Evolutionary conservation across 2,888 invertebrate genomes (phyloP), one percentile per base, ranked within the genome.

Genomic region (Apocheima hispidaria): DNA sequence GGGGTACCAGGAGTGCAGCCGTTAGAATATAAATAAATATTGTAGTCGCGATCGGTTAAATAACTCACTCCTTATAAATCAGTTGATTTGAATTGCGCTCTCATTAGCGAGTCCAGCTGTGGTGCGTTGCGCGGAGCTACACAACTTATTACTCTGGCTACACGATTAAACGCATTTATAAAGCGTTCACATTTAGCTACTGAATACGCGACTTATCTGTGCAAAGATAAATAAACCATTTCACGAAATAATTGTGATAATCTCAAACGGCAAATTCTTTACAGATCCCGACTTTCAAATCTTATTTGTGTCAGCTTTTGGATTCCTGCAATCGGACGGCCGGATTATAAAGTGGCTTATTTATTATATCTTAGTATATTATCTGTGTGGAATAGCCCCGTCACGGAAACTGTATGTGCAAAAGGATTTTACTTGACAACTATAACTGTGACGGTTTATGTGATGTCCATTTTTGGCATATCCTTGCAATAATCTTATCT

Each of bases 31-130:
- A 89, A 75, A 77, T 88, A 89, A 87, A 89, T 88, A 87, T 82
- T 80, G 83, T 82, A 79, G 82, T 81, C 77, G 82, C 77, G 79
- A 78, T 74, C 72, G 75, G 82, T 75, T 79, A 87, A 89, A 90
- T 88, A 90, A 84, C 84, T 88, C 90, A 84, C 84, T 88, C 90
- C 90, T 85, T 90, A 91, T 92, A 91, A 90, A 91, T 89, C 87
- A 83, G 86, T 84, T 83, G 88, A 90, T 91, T 91, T 89, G 88
- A 90, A 90, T 90, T 88, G 87, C 90, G 78, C 81, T 82, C 88
- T 89, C 90, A 91, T 92, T 92, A 90, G 87, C 70, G 82, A 91
- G 90, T 88, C 91, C 78, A 83, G 81, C 77, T 79, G 84, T 81
- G 83, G 82, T 78, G 81, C 82, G 78, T 78, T 79, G 82, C 72